Base-by-base conservation (phyloP, 2,113 vertebrate species). In the Gallinago media region DNA sequence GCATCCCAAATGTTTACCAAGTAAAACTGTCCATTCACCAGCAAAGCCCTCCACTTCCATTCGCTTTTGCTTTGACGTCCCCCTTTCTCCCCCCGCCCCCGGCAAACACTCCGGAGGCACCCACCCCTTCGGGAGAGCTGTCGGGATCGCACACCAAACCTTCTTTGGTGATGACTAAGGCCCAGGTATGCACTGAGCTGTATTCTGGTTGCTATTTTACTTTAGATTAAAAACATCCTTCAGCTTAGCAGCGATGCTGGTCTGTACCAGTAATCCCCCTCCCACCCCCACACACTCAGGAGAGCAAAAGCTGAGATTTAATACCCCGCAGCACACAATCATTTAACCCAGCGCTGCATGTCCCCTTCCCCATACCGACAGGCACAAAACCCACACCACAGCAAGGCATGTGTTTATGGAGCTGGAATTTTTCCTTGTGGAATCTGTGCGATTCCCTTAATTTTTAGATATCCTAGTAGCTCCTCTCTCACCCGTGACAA, bases 381-480 rank as follows among this genome's bases (percentile, higher is more conserved):
- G 14, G 58, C 67, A 58, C 38, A 71, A 91, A 66, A 1, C 23
- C 12, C 9, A 20, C 2, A 2, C 9, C 3, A 3, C 0, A 17
- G 36, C 50, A 42, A 61, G 88, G 15, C 2, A 11, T 0, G 6
- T 1, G 3, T n/a, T 65, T 26, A n/a, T 2, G 11, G n/a, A 94
- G 36, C 20, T 67, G 68, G 9, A 47, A 26, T n/a, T 77, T 46
- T 49, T 58, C 6, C 36, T 49, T 12, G 9, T 25, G 52, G 46
- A 84, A 62, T n/a, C 50, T 50, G 36, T 5, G 34, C 16, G 50
- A 38, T 2, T 74, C 47, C 15, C 8, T 58, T 10, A 6, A 54
- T 29, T 81, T 31, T 26, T 11, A 15, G 29, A 40, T 74, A 74
- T 17, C 38, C 34, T 8, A 21, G 58, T 2, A 2, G 34, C 5